phyloP scores from a whole-genome alignment of 2,113 vertebrate species.

The Cricetomys ansorgei region DNA sequence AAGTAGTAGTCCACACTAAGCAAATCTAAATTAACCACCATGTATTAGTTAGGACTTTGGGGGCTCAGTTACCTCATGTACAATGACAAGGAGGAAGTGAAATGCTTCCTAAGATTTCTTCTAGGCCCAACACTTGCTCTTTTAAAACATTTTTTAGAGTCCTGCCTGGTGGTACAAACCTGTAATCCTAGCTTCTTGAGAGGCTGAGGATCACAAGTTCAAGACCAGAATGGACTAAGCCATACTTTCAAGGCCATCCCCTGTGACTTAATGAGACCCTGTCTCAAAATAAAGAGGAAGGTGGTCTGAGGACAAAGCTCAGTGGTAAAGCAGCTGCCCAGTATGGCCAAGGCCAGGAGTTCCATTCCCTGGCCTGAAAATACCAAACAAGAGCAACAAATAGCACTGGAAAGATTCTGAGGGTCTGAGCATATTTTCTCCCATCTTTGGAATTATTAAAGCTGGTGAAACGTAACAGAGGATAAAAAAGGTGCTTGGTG shows the following conservation, averaged over 20 bases:
- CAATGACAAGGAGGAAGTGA: slow-evolving; percentile 22
- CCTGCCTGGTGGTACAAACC: neutral
- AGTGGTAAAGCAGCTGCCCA: neutral
- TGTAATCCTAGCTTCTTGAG: neutral
- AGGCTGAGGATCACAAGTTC: neutral
- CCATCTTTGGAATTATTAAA: slow-evolving; percentile 28
- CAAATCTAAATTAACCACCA: slow-evolving; percentile 18
- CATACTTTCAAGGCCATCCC: too few relatives aligned
- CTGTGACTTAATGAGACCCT: neutral
- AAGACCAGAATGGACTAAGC: neutral
- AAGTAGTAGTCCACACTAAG: neutral
- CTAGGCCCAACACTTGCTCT: neutral
- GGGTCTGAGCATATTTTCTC: neutral
- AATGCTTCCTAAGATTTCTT: slow-evolving; percentile 17
- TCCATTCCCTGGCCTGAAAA: neutral
- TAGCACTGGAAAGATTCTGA: neutral
- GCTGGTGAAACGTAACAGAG: slow-evolving; percentile 29
- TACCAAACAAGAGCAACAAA: neutral
- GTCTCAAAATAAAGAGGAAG: neutral
- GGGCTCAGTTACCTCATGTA: neutral
- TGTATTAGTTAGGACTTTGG: neutral
- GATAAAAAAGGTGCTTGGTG: neutral
- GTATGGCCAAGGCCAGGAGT: neutral
- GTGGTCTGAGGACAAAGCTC: neutral
- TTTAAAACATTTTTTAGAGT: neutral